Evolutionary conservation across 2,888 invertebrate genomes (phyloP).

Genomic region (Deilephila elpenor): DNA sequence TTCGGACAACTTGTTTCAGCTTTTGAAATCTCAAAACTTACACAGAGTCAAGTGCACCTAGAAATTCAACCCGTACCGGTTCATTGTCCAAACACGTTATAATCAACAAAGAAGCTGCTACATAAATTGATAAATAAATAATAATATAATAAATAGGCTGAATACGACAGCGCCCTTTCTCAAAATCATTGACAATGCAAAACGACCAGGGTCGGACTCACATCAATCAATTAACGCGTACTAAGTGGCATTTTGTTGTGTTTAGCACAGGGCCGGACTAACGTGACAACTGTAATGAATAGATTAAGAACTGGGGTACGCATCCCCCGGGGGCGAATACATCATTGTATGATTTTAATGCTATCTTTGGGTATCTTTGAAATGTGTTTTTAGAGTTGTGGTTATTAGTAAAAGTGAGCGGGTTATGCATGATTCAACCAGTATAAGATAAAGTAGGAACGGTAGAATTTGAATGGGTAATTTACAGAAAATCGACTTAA

Average conservation of each 20-base stretch:
- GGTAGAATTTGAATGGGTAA: background rate
- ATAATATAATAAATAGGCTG: too few species aligned
- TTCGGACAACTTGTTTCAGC: too few species aligned
- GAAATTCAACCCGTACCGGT: too few species aligned
- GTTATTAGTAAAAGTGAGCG: background rate
- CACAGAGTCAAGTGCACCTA: too few species aligned
- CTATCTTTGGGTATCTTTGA: background rate
- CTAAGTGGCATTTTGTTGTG: constrained; percentile 55
- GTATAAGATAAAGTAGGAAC: background rate
- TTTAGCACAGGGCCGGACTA: constrained; percentile 16
- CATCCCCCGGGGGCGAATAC: background rate
- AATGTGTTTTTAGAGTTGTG: background rate
- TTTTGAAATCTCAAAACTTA: too few species aligned
- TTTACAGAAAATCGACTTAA: too few species aligned
- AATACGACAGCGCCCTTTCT: background rate
- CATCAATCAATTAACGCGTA: constrained; percentile 56
- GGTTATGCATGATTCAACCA: background rate
- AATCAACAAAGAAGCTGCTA: background rate
- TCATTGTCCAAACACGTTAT: background rate
- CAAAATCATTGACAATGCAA: background rate
- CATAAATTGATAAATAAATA: too few species aligned
- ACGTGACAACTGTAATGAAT: constrained; percentile 24
- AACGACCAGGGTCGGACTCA: constrained; percentile 36
- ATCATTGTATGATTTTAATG: background rate
- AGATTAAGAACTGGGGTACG: constrained; percentile 17